Evolutionary conservation across 2,113 vertebrate genomes (phyloP).

Genomic region (Podilymbus podiceps): DNA sequence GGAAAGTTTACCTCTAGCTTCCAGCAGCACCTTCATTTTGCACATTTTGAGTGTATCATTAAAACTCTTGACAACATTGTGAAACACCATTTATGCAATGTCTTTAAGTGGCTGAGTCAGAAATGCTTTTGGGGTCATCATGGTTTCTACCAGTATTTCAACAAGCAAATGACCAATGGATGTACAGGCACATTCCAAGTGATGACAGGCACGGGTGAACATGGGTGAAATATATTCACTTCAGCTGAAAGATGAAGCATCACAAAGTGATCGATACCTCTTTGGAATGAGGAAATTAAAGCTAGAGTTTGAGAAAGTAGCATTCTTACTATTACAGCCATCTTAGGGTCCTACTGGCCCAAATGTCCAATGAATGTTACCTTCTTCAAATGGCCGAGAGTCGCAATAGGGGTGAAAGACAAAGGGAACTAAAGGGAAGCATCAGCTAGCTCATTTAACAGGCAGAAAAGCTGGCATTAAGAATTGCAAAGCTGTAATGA

Average conservation of each 20-base stretch:
- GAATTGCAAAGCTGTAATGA: not conserved
- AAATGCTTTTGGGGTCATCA: not conserved
- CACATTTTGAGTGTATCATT: not conserved
- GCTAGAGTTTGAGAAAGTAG: not conserved
- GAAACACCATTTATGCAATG: not conserved
- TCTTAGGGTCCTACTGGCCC: not conserved
- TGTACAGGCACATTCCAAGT: not conserved
- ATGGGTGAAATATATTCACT: not conserved
- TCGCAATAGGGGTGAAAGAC: not conserved
- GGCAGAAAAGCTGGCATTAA: not conserved
- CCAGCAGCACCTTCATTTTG: not conserved
- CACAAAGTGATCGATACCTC: not conserved
- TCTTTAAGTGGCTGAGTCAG: not conserved
- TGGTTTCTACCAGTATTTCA: not conserved
- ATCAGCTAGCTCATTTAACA: not conserved
- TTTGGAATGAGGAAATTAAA: not conserved
- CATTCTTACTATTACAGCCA: not conserved
- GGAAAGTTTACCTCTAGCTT: not conserved
- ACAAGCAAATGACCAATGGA: not conserved
- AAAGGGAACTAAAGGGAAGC: not conserved
- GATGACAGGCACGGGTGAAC: not conserved
- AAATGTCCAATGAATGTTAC: not conserved
- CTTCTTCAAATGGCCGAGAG: not conserved
- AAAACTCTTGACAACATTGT: not conserved
- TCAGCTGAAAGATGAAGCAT: not conserved